Base-by-base conservation (phyloP, 2,797 vertebrate species). In the Halcyon smyrnensis region DNA sequence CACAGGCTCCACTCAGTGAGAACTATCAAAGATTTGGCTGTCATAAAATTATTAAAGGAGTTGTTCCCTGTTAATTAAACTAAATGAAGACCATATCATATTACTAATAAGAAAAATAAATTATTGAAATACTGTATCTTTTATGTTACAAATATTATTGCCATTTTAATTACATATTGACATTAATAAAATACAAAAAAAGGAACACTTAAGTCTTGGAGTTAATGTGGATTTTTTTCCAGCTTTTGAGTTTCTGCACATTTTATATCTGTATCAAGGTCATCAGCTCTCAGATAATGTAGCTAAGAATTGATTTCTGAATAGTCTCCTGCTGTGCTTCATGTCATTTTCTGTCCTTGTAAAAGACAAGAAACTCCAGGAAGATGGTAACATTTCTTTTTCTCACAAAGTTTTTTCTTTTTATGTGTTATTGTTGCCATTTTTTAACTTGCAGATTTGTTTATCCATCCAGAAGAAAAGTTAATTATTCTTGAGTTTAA, bases 291-390 rank as follows among this genome's bases (percentile, higher is more conserved):
- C 76, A 94, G 64, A 90, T 63, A 94, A 83, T 68, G 60, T 63
- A 90, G 39, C n/a, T 77, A 88, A 88, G 91, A 93, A 88, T 74
- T 85, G 69, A 95, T 94, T 94, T 71, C 76, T 91, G 48, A 93
- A 86, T 84, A 87, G 71, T 67, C 12, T 80, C 76, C 87, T 96
- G 90, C 86, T 94, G 95, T 90, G 79, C 45, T 95, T 89, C 60
- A 68, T 90, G 85, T 74, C 9, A 2, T 87, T 89, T 93, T 85
- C 69, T 78, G 36, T 77, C 60, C 56, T 85, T 63, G 67, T 67
- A 70, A 94, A 90, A 93, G 68, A 60, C 11, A 48, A 77, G 71
- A 87, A 94, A 37, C 78, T 59, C 36, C 14, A 46, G 59, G 67
- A 95, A 95, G 63, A 79, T 68, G 11, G n/a, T 15, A 89, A 51